These are phyloP conservation scores for Coelopa frigida DNA, from an alignment of 1,140 invertebrate species.

Conservation along the genomic window DNA sequence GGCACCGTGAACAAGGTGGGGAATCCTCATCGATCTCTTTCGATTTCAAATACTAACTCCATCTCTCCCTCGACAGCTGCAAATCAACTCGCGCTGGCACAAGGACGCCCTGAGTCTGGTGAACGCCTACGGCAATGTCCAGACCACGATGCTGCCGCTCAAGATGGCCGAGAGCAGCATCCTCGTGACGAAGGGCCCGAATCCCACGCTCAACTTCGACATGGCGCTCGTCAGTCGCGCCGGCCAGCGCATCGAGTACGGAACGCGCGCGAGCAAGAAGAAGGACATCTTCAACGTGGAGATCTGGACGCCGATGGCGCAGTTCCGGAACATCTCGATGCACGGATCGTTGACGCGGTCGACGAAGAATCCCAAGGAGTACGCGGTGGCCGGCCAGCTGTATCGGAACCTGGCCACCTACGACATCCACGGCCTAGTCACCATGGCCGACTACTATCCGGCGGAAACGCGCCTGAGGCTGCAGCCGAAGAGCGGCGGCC, in stretches of 20 bases:
- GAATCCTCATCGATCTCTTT: too few relatives aligned
- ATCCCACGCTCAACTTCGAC: slow-evolving; percentile 30
- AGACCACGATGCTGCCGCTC: slow-evolving; percentile 34
- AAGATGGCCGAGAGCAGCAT: slow-evolving; percentile 25
- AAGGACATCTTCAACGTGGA: slow-evolving; percentile 37
- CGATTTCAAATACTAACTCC: too few relatives aligned
- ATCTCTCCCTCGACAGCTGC: too few relatives aligned
- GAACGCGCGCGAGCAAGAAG: slow-evolving; percentile 25
- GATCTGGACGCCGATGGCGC: slow-evolving; percentile 34
- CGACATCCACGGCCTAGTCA: slow-evolving; percentile 24
- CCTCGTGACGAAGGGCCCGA: slow-evolving; percentile 18
- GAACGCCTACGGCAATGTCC: slow-evolving; percentile 26
- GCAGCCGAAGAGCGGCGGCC: slow-evolving; percentile 27
- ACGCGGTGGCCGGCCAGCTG: slow-evolving; percentile 26
- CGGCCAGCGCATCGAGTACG: slow-evolving; percentile 26
- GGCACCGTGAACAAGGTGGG: slow-evolving; percentile 26
- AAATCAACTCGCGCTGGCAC: slow-evolving; percentile 30
- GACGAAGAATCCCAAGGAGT: slow-evolving; percentile 18
- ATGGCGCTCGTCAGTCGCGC: slow-evolving; percentile 23
- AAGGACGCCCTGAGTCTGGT: slow-evolving; percentile 20
- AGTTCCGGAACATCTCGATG: slow-evolving; percentile 37
- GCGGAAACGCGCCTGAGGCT: slow-evolving; percentile 23
- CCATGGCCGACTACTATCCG: slow-evolving; percentile 23
- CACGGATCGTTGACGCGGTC: slow-evolving; percentile 24
- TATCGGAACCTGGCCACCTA: slow-evolving; percentile 37